Evolutionary conservation across 2,888 invertebrate species (phyloP).

Genomic region (Luperina nickerlii): DNA sequence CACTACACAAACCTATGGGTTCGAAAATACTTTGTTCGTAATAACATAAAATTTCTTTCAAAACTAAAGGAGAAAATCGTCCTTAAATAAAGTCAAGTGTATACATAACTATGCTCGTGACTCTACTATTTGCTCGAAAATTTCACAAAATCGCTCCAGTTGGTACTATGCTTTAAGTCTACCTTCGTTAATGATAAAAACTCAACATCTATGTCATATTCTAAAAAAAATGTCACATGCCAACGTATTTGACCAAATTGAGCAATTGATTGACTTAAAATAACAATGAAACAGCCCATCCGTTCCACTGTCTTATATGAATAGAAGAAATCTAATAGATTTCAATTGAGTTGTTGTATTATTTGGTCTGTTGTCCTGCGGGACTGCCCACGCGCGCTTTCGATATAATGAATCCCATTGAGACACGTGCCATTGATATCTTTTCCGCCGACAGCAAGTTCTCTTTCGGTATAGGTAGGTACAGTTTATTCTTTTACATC

Average conservation of each 20-base stretch:
- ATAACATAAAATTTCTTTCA: too few species aligned
- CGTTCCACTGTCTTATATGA: slow-evolving; percentile 15
- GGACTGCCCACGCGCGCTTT: slow-evolving; percentile 23
- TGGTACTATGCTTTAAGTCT: not conserved
- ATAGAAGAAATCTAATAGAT: slow-evolving; percentile 30
- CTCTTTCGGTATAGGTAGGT: not conserved
- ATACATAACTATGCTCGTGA: too few species aligned
- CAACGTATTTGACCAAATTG: slow-evolving; percentile 1
- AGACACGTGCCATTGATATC: not conserved
- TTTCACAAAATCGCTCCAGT: not conserved
- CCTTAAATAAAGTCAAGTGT: too few species aligned
- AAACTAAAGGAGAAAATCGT: too few species aligned
- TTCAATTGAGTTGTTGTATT: slow-evolving; percentile 31
- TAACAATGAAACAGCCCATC: slow-evolving; percentile 6
- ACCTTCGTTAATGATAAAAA: not conserved
- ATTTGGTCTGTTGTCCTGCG: slow-evolving; percentile 24
- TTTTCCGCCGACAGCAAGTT: not conserved
- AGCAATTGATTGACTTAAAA: slow-evolving; percentile 29
- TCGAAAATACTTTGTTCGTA: too few species aligned
- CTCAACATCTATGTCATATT: not conserved
- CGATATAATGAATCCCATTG: slow-evolving; percentile 42
- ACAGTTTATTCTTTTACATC: not conserved
- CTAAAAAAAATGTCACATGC: not conserved
- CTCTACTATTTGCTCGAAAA: not conserved
- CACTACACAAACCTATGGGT: too few species aligned